These are phyloP conservation scores for Lysandra coridon DNA, from an alignment of 2,888 invertebrate genomes.

Conservation along the genomic window DNA sequence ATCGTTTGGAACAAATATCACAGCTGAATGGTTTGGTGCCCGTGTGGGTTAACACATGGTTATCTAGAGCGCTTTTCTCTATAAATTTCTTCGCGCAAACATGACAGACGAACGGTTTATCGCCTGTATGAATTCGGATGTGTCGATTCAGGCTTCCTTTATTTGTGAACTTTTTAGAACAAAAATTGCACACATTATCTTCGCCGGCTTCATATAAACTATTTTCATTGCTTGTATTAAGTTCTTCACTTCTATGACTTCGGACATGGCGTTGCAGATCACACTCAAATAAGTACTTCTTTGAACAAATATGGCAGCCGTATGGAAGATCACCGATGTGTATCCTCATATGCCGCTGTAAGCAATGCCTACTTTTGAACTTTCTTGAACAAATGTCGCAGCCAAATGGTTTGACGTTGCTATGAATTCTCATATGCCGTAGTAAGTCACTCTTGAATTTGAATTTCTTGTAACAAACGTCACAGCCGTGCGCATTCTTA, in stretches of 20 bases:
- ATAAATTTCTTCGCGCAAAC: neutral
- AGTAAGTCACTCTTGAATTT: neutral
- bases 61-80: neutral
- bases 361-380: neutral
- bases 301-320: neutral
- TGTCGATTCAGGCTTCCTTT: neutral
- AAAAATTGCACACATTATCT: neutral
- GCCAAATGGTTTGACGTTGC: neutral
- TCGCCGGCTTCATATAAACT: neutral
- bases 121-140: neutral
- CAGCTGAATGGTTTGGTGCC: conserved; percentile 12
- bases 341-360: neutral
- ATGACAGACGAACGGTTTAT: conserved; percentile 6
- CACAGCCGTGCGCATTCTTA: neutral
- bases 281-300: neutral
- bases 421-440: neutral
- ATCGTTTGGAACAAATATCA: conserved; percentile 6
- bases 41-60: neutral
- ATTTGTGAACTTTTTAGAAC: neutral
- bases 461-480: neutral
- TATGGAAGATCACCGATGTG: neutral
- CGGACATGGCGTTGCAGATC: neutral
- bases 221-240: neutral
- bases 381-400: neutral
- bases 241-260: neutral